Evolutionary conservation across 2,113 vertebrate genomes (phyloP).

Genomic region (Laticauda colubrina): DNA sequence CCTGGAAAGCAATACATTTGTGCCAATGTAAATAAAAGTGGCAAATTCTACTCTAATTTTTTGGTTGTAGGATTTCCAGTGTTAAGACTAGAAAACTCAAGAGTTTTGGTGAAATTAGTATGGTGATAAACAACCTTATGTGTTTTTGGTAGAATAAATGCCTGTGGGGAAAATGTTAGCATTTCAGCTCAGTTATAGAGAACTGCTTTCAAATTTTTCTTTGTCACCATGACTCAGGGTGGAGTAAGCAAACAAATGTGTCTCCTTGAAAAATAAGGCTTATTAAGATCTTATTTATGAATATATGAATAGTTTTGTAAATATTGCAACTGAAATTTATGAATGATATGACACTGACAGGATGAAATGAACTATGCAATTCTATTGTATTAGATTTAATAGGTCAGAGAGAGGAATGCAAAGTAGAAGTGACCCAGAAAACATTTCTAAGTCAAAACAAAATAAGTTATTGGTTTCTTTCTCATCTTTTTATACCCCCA

Average conservation of each 20-base stretch:
- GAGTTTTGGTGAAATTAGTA: not conserved
- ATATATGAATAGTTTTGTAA: constrained; percentile 54
- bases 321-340: constrained; percentile 56
- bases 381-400: constrained; percentile 60
- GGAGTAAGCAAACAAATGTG: constrained; percentile 42
- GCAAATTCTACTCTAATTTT: not conserved
- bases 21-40: fast-evolving
- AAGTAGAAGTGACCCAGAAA: constrained; percentile 72
- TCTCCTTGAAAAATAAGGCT: constrained; percentile 27
- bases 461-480: constrained; percentile 51
- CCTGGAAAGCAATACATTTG: not conserved
- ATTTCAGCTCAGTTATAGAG: not conserved
- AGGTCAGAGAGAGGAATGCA: constrained; percentile 63
- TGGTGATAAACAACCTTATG: not conserved
- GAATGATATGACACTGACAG: constrained; percentile 57
- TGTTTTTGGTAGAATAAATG: not conserved
- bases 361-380: constrained; percentile 53
- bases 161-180: not conserved
- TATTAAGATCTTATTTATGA: constrained; percentile 41
- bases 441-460: constrained; percentile 73
- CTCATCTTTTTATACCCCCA: not conserved
- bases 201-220: constrained; percentile 41
- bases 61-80: not conserved
- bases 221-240: constrained; percentile 45
- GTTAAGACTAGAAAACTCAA: not conserved